Evolutionary conservation across 2,888 invertebrate species (phyloP), one percentile per base, ranked within the genome.

Genomic region (Rhamnusium bicolor): DNA sequence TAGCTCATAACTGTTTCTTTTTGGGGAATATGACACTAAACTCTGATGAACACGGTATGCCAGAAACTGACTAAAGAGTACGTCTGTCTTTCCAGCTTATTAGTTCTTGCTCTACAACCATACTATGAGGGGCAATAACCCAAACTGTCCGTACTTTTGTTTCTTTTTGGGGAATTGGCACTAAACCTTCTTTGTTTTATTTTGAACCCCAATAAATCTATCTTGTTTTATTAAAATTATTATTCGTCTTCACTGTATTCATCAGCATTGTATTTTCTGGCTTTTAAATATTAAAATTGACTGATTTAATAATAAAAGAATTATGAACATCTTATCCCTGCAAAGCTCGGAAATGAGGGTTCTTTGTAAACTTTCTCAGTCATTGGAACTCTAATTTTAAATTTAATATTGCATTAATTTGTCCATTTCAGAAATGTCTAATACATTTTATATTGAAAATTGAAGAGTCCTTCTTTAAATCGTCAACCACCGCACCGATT

Each of bases 341-440:
- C 29, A 63, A 63, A n/a, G 10, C 21, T 24, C 16, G 18, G 49
- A 27, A 29, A 65, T 53, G 18, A 65, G 47, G 49, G 62, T 32
- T 54, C 49, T 63, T 47, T 63, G 49, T 19, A 21, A 63, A 63
- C 49, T 63, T 65, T 53, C 51, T 65, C 53, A 65, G 53, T 32
- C 65, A 32, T 53, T 65, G 51, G 18, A 29, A 65, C 16, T 53
- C 51, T 24, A 51, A 53, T 65, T 65, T 32, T 65, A 65, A 47
- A 65, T 53, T 63, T 65, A 65, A 53, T 65, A 65, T 65, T 32
- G 51, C 24, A 51, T 62, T 53, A 65, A 29, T 65, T 29, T 53
- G 51, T 53, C 53, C 18, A 65, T 65, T 53, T 32, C 14, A 53
- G 21, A 58, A 58, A 29, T 14, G n/a, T 53, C 51, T 53, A 53